Evolutionary conservation across 2,888 invertebrate genomes (phyloP).

Genomic region (Ophraella communa): DNA sequence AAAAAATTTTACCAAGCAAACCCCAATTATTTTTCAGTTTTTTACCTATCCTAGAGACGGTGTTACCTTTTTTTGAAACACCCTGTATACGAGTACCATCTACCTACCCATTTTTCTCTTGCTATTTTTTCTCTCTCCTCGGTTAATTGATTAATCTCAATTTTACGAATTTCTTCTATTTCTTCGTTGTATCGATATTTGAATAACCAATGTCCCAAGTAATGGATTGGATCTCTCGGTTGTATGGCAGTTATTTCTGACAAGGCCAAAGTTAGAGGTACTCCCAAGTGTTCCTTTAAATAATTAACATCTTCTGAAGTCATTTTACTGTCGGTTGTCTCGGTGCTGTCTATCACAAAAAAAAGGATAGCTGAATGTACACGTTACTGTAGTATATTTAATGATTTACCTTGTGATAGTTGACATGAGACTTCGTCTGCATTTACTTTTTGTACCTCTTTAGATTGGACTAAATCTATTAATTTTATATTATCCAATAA

Average conservation of each 20-base stretch:
- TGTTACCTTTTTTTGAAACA: too few species aligned
- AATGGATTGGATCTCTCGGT: slow-evolving; percentile 61
- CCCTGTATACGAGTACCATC: too few species aligned
- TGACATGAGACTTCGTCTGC: slow-evolving; percentile 2
- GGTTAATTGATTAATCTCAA: slow-evolving; percentile 52
- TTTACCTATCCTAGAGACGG: too few species aligned
- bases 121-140: slow-evolving; percentile 52
- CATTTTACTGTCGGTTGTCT: slow-evolving; percentile 39
- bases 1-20: too few species aligned
- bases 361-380: too few species aligned
- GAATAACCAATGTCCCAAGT: slow-evolving; percentile 62
- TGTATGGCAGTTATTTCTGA: slow-evolving; percentile 60
- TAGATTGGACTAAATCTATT: slow-evolving; percentile 15
- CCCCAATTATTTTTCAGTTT: too few species aligned
- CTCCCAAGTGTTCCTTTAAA: slow-evolving; percentile 54
- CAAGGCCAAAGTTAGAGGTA: slow-evolving; percentile 58
- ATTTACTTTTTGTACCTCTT: background rate
- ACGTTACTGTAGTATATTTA: too few species aligned
- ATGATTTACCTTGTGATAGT: slow-evolving; percentile 22
- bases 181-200: slow-evolving; percentile 61
- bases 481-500: slow-evolving; percentile 49
- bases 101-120: slow-evolving; percentile 52
- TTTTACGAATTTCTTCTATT: slow-evolving; percentile 48
- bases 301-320: slow-evolving; percentile 55
- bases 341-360: slow-evolving; percentile 2